Percentiles rank a stretch among this genome's conserved stretches.
These are phyloP conservation scores for Stramonita haemastoma DNA, from an alignment of 2,888 invertebrate species.

Conservation along the genomic window DNA sequence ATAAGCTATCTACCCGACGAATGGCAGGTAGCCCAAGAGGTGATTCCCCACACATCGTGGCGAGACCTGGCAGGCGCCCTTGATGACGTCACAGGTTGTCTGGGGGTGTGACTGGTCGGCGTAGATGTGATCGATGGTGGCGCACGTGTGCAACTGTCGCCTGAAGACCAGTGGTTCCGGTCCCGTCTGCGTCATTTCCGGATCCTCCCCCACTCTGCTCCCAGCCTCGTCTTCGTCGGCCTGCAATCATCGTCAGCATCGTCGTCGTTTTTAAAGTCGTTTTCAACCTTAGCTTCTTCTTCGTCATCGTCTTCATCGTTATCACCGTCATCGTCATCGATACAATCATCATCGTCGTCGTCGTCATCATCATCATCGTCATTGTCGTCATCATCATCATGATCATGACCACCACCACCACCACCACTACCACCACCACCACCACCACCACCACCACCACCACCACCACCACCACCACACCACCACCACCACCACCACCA, in stretches of 20 bases:
- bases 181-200: neutral
- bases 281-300: neutral
- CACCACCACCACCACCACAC: no score
- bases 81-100: slow-evolving; percentile 24
- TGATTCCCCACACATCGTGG: neutral
- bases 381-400: neutral
- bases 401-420: no score
- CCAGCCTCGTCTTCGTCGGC: neutral
- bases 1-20: neutral
- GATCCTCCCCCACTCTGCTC: neutral
- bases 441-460: no score
- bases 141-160: neutral
- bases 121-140: slow-evolving; percentile 2
- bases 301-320: no score
- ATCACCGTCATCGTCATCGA: no score
- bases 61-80: neutral
- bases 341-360: neutral
- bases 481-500: no score
- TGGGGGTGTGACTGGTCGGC: slow-evolving; percentile 6
- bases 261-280: neutral
- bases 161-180: neutral
- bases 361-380: neutral
- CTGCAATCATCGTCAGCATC: neutral
- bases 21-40: neutral
- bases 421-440: no score